These are phyloP conservation scores for Sweltsa coloradensis DNA, from an alignment of 1,140 invertebrate genomes.

Conservation along the genomic window DNA sequence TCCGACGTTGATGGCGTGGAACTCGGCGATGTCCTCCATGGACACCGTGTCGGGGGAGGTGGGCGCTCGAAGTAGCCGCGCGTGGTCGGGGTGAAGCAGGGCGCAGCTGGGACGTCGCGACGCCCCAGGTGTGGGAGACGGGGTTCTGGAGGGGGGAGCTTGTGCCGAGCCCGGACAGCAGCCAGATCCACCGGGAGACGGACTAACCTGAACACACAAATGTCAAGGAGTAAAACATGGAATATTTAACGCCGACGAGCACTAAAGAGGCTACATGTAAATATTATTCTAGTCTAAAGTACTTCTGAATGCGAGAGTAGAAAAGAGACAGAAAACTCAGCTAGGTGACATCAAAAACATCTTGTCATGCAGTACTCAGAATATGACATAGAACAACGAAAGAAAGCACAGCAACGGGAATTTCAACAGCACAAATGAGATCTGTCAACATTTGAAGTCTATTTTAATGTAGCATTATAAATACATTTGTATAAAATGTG, in stretches of 20 bases:
- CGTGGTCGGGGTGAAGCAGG: slow-evolving; percentile 54
- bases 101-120: slow-evolving; percentile 41
- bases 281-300: no score
- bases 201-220: slow-evolving; percentile 38
- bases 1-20: slow-evolving; percentile 17
- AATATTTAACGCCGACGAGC: background rate
- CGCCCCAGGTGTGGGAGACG: slow-evolving; percentile 29
- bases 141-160: slow-evolving; percentile 18
- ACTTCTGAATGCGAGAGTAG: no score
- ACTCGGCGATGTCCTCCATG: slow-evolving; percentile 27
- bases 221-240: background rate
- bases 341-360: no score
- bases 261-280: no score
- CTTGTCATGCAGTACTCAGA: no score
- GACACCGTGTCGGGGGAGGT: slow-evolving; percentile 30
- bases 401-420: no score
- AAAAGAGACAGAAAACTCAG: no score
- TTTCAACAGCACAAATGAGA: no score
- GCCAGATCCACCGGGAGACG: slow-evolving; percentile 40
- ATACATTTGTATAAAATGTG: no score
- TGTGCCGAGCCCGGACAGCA: slow-evolving; percentile 24
- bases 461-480: no score
- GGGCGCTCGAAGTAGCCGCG: slow-evolving; percentile 39
- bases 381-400: no score
- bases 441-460: no score